Base-by-base conservation (phyloP, 2,113 vertebrate genomes). In the Agapornis roseicollis region DNA sequence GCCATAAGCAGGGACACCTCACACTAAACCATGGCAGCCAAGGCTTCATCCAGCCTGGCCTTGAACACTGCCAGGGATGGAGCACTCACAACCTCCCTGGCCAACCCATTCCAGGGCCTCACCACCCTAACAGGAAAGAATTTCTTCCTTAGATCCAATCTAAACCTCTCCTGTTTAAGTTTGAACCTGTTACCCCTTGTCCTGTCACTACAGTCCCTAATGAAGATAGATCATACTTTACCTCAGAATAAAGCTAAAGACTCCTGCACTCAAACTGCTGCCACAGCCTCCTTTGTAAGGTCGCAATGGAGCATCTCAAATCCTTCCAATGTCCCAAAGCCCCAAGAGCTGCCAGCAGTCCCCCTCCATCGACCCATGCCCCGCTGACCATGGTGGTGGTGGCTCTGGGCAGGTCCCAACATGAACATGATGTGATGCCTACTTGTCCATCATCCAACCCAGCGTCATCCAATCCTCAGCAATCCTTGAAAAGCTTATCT, bases 401-500 rank as follows among this genome's bases (percentile, higher is more conserved):
- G 47, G 47, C 68, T 44, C 69, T 27, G 56, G 46, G 46, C 76
- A 84, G 39, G 42, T 42, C 74, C 39, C 55, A 31, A 58, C 41
- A 56, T 0, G 0, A 79, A 5, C 42, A 14, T 1, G 0, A 0
- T 0, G 0, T 33, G 88, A 53, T 53, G 18, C 37, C 35, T 35
- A 4, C 68, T 31, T 84, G 80, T 87, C 89, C 80, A 18, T 87
- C 83, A 88, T 17, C 42, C 69, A 66, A 19, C 61, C 61, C 44
- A 17, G 35, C 4, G 88, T 52, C 87, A 94, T 25, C 72, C 82
- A 89, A 88, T 82, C 92, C 79, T 41, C 72, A 50, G 5, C 1
- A 2, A 31, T 33, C 29, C 50, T 53, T 35, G 20, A 35, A 56
- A 85, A 56, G 49, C 71, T 91, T 74, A 94, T 95, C 92, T 88